A percentile compares a stretch with the other conserved stretches of the same genome.
These are phyloP conservation scores for Neosilurus mollespiculum DNA, from an alignment of 2,797 vertebrate genomes.

Conservation along the genomic window DNA sequence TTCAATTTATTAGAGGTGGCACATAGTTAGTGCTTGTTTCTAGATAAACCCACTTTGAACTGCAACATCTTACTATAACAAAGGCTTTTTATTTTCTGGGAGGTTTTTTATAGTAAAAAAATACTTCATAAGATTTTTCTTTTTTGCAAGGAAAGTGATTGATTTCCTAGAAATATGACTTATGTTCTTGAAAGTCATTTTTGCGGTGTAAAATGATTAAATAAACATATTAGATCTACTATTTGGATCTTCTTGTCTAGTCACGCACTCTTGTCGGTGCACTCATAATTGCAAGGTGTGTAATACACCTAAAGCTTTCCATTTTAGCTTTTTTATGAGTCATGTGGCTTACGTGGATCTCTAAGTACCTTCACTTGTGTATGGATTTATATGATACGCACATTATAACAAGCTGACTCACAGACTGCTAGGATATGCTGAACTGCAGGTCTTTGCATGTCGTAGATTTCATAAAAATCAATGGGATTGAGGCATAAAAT, in stretches of 20 bases:
- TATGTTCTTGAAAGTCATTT: too few relatives aligned
- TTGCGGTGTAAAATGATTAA: not conserved
- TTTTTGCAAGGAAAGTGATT: too few relatives aligned
- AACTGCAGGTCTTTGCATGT: conserved; percentile 53
- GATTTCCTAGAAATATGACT: too few relatives aligned
- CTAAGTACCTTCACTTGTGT: conserved; percentile 27
- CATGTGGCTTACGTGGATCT: conserved; percentile 34
- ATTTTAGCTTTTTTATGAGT: conserved; percentile 29
- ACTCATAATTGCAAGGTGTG: not conserved
- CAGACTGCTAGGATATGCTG: conserved; percentile 33
- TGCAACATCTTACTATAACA: too few relatives aligned
- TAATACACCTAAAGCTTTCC: not conserved
- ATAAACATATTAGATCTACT: not conserved
- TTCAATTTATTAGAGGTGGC: too few relatives aligned
- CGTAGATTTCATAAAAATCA: conserved; percentile 16
- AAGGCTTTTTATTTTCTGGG: too few relatives aligned
- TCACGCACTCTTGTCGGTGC: not conserved
- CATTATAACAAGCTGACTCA: conserved; percentile 45
- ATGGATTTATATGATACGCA: conserved; percentile 31
- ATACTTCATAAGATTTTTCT: too few relatives aligned
- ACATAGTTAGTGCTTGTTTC: too few relatives aligned
- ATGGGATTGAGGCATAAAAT: conserved; percentile 17
- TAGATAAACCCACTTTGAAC: too few relatives aligned
- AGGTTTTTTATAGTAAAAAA: too few relatives aligned
- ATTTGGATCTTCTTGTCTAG: not conserved